Evolutionary conservation across 1,140 invertebrate genomes (phyloP), one percentile per base, ranked within the genome.

Genomic region (Drosophila seguyi): DNA sequence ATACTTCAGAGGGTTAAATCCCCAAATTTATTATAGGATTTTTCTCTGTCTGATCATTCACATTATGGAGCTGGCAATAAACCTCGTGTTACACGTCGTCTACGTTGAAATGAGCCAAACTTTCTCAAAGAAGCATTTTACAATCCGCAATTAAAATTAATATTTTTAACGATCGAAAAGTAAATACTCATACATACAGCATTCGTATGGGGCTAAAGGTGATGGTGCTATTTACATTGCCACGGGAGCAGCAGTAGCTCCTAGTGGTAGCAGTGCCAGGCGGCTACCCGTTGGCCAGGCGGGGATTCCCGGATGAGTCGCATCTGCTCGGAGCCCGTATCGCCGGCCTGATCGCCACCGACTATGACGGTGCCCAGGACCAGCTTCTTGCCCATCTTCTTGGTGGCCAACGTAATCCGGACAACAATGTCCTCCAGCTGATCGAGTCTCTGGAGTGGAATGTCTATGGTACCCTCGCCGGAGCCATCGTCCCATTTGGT

Each of bases 321-420:
- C 86, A 91, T 60, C 50, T 92, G 90, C 41, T 77, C 83, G 16
- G 57, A 36, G 8, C 81, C 90, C 29, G 79, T 69, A 6, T 81
- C 82, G 6, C 52, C 55, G 8, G 80, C 44, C 16, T 75, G 59
- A 7, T 45, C 50, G 5, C 56, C 61, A 8, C 90, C 86, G 10
- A 92, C 48, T 11, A 87, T 29, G 0, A 92, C 90, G 0, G 90
- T 90, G 47, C 90, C 90, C 16, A 92, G 57, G 25, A 94, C 93
- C 7, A 93, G 87, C 82, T 95, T 95, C 75, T 95, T 95, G 29
- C 94, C 94, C 92, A 94, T 75, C 68, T 92, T 92, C 48, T 92
- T 92, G 18, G 91, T 92, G 16, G 91, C 91, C 53, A 92, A 7
- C 6, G 90, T 91, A 1, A 85, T 77, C 3, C 88, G 75, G 5